Base-by-base conservation (phyloP, 2,888 invertebrate genomes). In the Phymatocera aterrima region DNA sequence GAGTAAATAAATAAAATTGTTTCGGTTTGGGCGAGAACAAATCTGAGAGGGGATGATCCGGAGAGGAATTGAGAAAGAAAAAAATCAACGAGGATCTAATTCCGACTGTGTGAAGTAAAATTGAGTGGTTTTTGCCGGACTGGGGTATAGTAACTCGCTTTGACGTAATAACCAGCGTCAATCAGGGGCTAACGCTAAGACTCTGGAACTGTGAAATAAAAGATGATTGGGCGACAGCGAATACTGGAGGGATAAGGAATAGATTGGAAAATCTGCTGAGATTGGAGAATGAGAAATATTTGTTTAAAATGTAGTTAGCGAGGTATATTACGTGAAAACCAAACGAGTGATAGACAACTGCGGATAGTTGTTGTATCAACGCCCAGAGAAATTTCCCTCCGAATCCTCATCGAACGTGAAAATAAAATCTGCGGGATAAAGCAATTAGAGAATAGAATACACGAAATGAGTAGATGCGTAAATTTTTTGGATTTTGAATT, bases 151-250 rank as follows among this genome's bases (percentile, higher is more conserved):
- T 6, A 64, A 64, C 61, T 64, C 34, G 37, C 34, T 64, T n/a
- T 37, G 37, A 37, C 37, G 18, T n/a, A 37, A 64, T n/a, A 37
- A 64, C 61, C 61, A 37, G 61, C 61, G 61, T 64, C 61, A 64
- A 64, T 64, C 61, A 37, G 37, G 15, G 61, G 37, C 18, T 12
- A 64, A 64, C 18, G 37, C 37, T 64, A 64, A 64, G 37, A 64
- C 37, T 64, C 24, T 37, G 34, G 61, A 64, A 64, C 61, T 64
- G 18, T 8, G 61, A 64, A 64, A 37, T 37, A 34, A 37, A 37
- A 34, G 61, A 18, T 64, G 61, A 64, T 64, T 37, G 37, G 37
- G 18, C 18, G 24, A 64, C 37, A 64, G 37, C 61, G 61, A 37
- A 37, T 18, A n/a, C 57, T 4, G 5, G 28, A 15, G 28, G 28